These are phyloP conservation scores for Bufotes viridis DNA, from an alignment of 2,797 vertebrate genomes.

Conservation along the genomic window DNA sequence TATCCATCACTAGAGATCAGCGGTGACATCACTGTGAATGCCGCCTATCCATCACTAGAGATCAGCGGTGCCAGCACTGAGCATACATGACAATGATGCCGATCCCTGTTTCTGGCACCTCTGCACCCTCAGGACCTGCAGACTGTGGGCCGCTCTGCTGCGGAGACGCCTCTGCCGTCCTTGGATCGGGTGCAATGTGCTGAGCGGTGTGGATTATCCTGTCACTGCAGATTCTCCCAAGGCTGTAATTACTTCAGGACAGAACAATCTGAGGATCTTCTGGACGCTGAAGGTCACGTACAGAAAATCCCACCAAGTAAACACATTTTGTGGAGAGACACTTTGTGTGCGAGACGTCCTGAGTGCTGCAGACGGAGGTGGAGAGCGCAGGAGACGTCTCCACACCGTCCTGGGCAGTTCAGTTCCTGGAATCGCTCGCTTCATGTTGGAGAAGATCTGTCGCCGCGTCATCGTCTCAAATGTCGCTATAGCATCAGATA, in stretches of 20 bases:
- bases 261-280: conserved; percentile 19
- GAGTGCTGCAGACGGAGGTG: conserved; percentile 55
- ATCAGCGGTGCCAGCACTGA: too few relatives aligned
- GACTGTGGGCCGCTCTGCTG: not conserved
- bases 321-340: conserved; percentile 35
- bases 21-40: too few relatives aligned
- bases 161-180: not conserved
- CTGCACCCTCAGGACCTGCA: not conserved
- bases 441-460: not conserved
- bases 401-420: not conserved
- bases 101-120: not conserved
- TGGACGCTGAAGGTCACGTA: conserved; percentile 49
- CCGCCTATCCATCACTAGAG: too few relatives aligned
- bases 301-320: not conserved
- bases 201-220: conserved; percentile 2
- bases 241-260: conserved; percentile 44
- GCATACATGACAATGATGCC: not conserved
- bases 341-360: conserved; percentile 40
- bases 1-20: too few relatives aligned
- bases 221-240: conserved; percentile 40
- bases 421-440: too few relatives aligned
- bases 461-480: not conserved
- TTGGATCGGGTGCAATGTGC: not conserved
- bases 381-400: conserved; percentile 36
- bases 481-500: not conserved